Evolutionary conservation across 2,797 vertebrate species (phyloP).

Genomic region (Lophotriccus pileatus): DNA sequence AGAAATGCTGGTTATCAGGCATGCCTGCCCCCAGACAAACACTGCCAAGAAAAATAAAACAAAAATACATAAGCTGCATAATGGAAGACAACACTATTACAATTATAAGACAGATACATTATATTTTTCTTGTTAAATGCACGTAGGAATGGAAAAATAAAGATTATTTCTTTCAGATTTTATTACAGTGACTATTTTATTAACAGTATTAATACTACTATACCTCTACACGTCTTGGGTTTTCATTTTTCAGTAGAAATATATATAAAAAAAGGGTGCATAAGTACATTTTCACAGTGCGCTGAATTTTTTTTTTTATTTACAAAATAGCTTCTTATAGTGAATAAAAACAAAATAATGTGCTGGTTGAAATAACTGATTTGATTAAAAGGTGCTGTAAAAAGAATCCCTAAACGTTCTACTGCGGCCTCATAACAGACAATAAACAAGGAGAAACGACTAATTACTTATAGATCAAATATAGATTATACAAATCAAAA

Average conservation of each 20-base stretch:
- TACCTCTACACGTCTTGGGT: slow-evolving; percentile 69
- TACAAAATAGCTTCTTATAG: slow-evolving; percentile 81
- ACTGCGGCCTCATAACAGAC: slow-evolving; percentile 69
- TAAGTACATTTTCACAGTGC: slow-evolving; percentile 83
- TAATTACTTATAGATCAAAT: slow-evolving; percentile 71
- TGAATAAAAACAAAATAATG: slow-evolving; percentile 79
- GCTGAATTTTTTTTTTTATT: slow-evolving; percentile 76
- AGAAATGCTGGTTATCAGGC: slow-evolving; percentile 25
- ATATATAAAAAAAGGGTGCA: slow-evolving; percentile 77
- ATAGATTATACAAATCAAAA: slow-evolving; percentile 71
- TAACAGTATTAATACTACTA: slow-evolving; percentile 72
- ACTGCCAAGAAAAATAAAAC: background rate
- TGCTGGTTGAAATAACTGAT: slow-evolving; percentile 78
- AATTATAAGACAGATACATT: background rate
- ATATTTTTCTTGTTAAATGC: background rate
- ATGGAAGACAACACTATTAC: slow-evolving; percentile 26
- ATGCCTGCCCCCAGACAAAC: background rate
- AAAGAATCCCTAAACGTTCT: slow-evolving; percentile 73
- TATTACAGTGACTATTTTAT: slow-evolving; percentile 78
- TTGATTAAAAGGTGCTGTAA: slow-evolving; percentile 78
- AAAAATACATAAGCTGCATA: background rate
- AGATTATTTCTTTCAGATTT: slow-evolving; percentile 63
- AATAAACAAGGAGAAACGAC: slow-evolving; percentile 70
- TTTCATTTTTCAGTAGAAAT: slow-evolving; percentile 75
- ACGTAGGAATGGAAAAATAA: slow-evolving; percentile 33